Base-by-base conservation (phyloP, 2,797 vertebrate genomes). In the Arrhamphus sclerolepis region DNA sequence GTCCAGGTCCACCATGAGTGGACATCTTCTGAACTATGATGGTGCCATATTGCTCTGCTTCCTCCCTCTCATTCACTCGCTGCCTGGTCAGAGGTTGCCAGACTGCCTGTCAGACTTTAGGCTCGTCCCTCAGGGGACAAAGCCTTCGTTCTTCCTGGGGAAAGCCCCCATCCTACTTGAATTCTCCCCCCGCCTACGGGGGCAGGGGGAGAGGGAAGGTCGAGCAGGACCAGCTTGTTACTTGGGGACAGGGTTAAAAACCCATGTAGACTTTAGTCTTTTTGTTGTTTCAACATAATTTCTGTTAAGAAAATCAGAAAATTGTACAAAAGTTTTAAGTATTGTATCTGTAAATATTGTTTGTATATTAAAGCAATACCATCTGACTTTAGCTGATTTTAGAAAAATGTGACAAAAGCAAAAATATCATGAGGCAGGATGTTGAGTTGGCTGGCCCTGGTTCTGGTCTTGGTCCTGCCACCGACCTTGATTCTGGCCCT, bases 111-210 rank as follows among this genome's bases (percentile, higher is more conserved):
- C 89, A 89, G 89, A 85, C 84, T 70, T 63, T 85, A 75, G 84
- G 85, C 82, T 84, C 42, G 71, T 89, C 85, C 86, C 89, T 82
- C 77, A 16, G 75, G 84, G 90, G 89, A 94, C 93, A 94, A 94
- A 90, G 92, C 87, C 85, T 75, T 86, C 77, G 82, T 94, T 94
- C 91, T 93, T 93, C 89, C 88, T 87, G 86, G 91, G 91, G 89
- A 93, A 93, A 90, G 83, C 89, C 91, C 92, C 91, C 89, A 80
- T 87, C 90, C 86, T 68, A 68, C 57, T 41, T 78, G 89, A 92
- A 92, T 93, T 90, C 91, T 90, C 73, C 80, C 57, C 76, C 90
- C 87, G 90, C 91, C 91, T 91, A 92, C 72, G 56, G 47, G 10
- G 14, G 13, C n/a, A 34, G 21, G 16, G 21, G 39, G 31, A 54